Percentiles rank a stretch among this genome's conserved stretches.
These are phyloP conservation scores for Phocides pigmalion DNA, from an alignment of 1,140 invertebrate species.

Conservation along the genomic window DNA sequence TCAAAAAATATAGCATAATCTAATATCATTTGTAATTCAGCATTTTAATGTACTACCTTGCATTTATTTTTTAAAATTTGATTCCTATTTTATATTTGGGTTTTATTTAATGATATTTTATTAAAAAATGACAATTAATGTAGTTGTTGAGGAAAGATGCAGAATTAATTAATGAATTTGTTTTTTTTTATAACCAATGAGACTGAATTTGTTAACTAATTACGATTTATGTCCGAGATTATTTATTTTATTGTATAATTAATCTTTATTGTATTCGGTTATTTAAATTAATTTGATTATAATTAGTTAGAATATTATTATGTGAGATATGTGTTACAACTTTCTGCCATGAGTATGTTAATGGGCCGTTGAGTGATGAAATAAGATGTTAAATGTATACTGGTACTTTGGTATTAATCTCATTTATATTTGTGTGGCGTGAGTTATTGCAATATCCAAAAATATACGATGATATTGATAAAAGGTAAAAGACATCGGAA, in stretches of 20 bases:
- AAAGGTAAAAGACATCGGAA: slow-evolving; percentile 48
- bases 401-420: slow-evolving; percentile 28
- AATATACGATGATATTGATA: slow-evolving; percentile 32
- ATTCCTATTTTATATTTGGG: slow-evolving; percentile 28
- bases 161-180: slow-evolving; percentile 50
- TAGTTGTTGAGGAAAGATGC: slow-evolving; percentile 69
- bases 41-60: slow-evolving; percentile 37
- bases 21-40: slow-evolving; percentile 18
- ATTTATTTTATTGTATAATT: slow-evolving; percentile 68
- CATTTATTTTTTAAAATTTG: slow-evolving; percentile 47
- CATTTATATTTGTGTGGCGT: slow-evolving; percentile 2
- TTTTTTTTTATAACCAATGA: slow-evolving; percentile 73
- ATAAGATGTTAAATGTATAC: slow-evolving; percentile 1
- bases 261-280: slow-evolving; percentile 50
- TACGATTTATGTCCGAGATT: slow-evolving; percentile 70
- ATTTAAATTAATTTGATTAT: slow-evolving; percentile 44
- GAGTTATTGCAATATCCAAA: neutral
- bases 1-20: neutral
- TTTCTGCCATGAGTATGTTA: slow-evolving; percentile 51
- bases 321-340: slow-evolving; percentile 40
- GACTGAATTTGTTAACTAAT: slow-evolving; percentile 79
- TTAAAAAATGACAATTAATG: slow-evolving; percentile 12
- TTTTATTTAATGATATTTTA: slow-evolving; percentile 27
- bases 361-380: slow-evolving; percentile 12
- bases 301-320: slow-evolving; percentile 47